phyloP scores from a whole-genome alignment of 92 coral and sea anemone species.

The Plumapathes pennacea region DNA sequence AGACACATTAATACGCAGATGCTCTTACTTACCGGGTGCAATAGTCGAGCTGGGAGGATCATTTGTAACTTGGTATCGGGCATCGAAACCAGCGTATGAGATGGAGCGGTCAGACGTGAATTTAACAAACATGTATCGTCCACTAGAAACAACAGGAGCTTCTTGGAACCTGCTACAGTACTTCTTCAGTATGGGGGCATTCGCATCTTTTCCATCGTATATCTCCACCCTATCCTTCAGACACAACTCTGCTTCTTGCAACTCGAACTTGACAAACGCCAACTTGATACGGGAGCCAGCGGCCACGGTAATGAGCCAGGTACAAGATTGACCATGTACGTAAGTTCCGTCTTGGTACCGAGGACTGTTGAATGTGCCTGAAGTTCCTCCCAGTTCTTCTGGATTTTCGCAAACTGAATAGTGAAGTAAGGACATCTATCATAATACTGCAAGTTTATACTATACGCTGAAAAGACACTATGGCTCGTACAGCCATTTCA shows the following conservation, averaged over 20 bases:
- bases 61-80: too few relatives aligned
- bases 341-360: neutral
- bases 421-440: too few relatives aligned
- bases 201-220: constrained; percentile 1
- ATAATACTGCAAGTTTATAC: too few relatives aligned
- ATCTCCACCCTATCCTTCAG: constrained; percentile 15
- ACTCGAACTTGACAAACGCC: neutral
- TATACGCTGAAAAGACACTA: too few relatives aligned
- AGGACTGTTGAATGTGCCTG: constrained; percentile 21
- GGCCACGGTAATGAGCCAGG: constrained; percentile 7
- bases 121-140: constrained; percentile 10
- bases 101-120: neutral
- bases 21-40: too few relatives aligned
- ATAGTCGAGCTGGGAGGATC: too few relatives aligned
- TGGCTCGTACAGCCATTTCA: too few relatives aligned
- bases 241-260: too few relatives aligned
- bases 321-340: neutral
- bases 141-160: constrained; percentile 6
- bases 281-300: constrained; percentile 8
- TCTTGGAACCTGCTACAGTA: neutral
- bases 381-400: too few relatives aligned
- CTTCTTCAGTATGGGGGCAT: constrained; percentile 5
- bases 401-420: too few relatives aligned
- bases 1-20: too few relatives aligned
- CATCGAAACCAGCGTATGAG: too few relatives aligned